Conservation (phyloP, 2,113 vertebrate genomes). For the Bos indicus region DNA sequence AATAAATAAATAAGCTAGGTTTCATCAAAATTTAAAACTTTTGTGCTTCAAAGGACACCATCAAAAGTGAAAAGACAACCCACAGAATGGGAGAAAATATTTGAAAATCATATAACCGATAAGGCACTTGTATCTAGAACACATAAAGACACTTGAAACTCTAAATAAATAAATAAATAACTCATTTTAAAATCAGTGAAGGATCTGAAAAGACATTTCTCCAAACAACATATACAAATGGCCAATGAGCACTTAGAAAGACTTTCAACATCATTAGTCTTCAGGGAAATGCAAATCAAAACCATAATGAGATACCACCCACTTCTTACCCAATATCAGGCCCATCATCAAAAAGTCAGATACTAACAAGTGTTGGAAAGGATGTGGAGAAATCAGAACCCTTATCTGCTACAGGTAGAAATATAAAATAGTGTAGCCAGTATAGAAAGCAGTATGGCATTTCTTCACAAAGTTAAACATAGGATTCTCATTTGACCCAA, state of each 20-base stretch:
- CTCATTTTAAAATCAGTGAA: conserved; percentile 8
- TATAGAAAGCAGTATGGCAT: not conserved
- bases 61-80: not conserved
- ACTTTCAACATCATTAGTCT: not conserved
- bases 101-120: not conserved
- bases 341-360: not conserved
- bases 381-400: not conserved
- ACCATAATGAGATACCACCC: not conserved
- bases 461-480: conserved; percentile 5
- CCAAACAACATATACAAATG: not conserved
- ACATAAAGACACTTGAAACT: not conserved
- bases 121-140: not conserved
- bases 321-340: not conserved
- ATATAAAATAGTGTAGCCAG: not conserved
- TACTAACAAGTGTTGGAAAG: not conserved
- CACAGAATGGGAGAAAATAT: not conserved
- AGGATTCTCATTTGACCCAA: not conserved
- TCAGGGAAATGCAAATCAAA: conserved; percentile 22
- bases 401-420: not conserved
- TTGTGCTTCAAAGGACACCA: not conserved
- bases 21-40: not conserved
- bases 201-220: not conserved
- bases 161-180: not conserved
- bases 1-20: not conserved
- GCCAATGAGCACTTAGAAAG: not conserved